These are phyloP conservation scores for Octonoba sinensis DNA, from an alignment of 2,888 invertebrate species.

Conservation along the genomic window DNA sequence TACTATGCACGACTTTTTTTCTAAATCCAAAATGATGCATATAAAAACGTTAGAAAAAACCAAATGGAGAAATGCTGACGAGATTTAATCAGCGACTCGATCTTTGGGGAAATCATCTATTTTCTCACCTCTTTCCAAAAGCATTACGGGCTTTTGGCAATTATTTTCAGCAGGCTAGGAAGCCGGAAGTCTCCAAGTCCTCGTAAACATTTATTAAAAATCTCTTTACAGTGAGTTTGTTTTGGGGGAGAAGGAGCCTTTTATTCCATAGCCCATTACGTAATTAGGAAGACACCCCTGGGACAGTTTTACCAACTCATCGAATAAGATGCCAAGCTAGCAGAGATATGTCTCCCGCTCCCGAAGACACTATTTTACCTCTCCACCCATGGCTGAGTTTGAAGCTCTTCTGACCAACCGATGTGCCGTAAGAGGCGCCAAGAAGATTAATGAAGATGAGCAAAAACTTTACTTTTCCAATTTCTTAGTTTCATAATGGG, in stretches of 20 bases:
- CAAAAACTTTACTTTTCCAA: neutral
- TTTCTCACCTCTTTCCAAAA: constrained; percentile 44
- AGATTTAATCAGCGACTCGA: constrained; percentile 52
- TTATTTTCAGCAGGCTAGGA: constrained; percentile 38
- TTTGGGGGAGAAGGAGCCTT: constrained; percentile 16
- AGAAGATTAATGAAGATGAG: too few relatives aligned
- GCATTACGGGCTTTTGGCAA: constrained; percentile 25
- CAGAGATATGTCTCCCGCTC: neutral
- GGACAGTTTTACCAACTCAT: constrained; percentile 37
- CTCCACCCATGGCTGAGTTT: constrained; percentile 2
- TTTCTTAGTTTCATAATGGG: neutral
- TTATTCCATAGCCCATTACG: constrained; percentile 50
- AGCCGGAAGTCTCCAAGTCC: constrained; percentile 34
- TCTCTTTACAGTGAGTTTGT: constrained; percentile 39
- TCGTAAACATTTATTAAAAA: constrained; percentile 62
- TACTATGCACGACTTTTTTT: too few relatives aligned
- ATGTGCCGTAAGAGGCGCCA: too few relatives aligned
- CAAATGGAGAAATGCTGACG: constrained; percentile 9
- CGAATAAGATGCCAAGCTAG: constrained; percentile 10
- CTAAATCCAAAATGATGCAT: neutral
- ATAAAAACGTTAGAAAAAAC: constrained; percentile 14
- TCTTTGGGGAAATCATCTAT: constrained; percentile 52
- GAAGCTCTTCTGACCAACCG: constrained; percentile 1
- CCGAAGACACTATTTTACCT: neutral
- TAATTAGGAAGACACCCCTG: constrained; percentile 45